Evolutionary conservation across 2,113 vertebrate genomes (phyloP).

Genomic region (Erythrocercus mccallii): DNA sequence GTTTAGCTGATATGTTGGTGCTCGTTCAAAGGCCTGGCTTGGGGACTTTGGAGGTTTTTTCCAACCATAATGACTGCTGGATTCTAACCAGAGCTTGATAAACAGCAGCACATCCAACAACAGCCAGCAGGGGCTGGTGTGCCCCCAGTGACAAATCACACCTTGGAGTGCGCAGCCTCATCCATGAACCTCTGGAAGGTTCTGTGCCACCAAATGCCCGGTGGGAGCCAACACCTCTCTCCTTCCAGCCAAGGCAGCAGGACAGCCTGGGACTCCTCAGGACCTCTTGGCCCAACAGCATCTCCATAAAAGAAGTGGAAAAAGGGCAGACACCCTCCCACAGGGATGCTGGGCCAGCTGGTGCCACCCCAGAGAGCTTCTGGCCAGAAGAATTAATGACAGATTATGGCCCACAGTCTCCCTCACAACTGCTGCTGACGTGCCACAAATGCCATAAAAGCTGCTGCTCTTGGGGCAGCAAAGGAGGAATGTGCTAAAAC

Average conservation of each 20-base stretch:
- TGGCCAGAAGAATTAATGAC: background rate
- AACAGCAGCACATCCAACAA: background rate
- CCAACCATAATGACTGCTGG: fast-evolving
- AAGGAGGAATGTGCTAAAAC: background rate
- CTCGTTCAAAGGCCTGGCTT: background rate
- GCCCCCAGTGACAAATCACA: background rate
- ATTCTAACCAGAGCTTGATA: background rate
- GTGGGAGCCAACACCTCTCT: fast-evolving
- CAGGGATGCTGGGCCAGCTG: background rate
- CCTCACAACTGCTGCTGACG: background rate
- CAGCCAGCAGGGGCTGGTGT: background rate
- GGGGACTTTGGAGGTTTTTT: background rate
- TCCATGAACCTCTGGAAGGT: background rate
- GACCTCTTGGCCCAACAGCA: background rate
- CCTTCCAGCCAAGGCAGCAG: background rate
- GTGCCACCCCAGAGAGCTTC: background rate
- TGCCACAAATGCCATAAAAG: background rate
- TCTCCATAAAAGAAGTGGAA: background rate
- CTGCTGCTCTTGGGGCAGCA: background rate
- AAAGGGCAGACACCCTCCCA: background rate
- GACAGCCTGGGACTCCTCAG: background rate
- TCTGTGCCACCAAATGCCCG: background rate
- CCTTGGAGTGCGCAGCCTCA: fast-evolving
- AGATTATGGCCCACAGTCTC: background rate
- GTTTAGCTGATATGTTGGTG: background rate